Evolutionary conservation across 2,888 invertebrate species (phyloP), one percentile per base, ranked within the genome.

Genomic region (Dryadula phaetusa): DNA sequence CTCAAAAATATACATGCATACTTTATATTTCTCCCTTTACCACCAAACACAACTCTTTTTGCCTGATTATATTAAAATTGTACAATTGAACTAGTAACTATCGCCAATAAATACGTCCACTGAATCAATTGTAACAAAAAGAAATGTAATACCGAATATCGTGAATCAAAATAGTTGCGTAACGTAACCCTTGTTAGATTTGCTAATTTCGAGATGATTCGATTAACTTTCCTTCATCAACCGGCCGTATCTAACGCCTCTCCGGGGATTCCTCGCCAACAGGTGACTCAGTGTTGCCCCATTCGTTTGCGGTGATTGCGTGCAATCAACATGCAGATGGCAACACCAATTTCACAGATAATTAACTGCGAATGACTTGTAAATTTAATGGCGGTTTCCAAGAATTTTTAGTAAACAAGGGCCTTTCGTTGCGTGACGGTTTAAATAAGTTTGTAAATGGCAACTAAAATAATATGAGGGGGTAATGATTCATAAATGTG

Each of bases 221-320:
- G 76, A 77, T 77, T 77, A 74, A 66, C 67, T 69, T 70, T 67
- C 68, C 68, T 64, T 71, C 65, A 66, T 67, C 70, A 64, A 49
- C 58, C 58, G 62, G 25, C 63, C 67, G 64, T 64, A 54, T 68
- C 70, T 67, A 67, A 70, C 60, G 68, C 62, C 61, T 64, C 75
- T 74, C 76, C 25, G 63, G 82, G 78, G 82, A 78, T 77, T 76
- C 77, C 47, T 79, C 81, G 79, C 77, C 71, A 75, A 76, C 76
- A 69, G 69, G 64, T 69, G 70, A 70, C 63, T 70, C 54, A 37
- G 71, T 74, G 71, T 74, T 71, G 68, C 66, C 62, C 66, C 72
- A 70, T 72, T 73, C 69, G 75, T 71, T 75, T 74, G 74, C 67
- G 71, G 75, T 74, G 75, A 76, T 78, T 76, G 75, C 72, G 53